Evolutionary conservation across 2,888 invertebrate species (phyloP).

Genomic region (Holacanthella duospinosa): DNA sequence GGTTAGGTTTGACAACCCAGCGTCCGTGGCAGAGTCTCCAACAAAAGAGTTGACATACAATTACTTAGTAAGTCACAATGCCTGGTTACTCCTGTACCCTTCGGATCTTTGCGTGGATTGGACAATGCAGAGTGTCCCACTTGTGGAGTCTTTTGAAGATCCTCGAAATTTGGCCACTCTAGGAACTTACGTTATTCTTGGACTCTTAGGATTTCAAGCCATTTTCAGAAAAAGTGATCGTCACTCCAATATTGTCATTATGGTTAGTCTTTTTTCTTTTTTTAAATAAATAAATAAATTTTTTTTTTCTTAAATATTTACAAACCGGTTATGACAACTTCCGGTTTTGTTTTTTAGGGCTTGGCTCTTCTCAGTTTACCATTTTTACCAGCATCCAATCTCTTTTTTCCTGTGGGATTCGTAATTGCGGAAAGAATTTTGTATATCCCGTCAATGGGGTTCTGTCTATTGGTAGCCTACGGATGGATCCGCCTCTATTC

Average conservation of each 20-base stretch:
- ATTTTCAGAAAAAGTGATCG: slow-evolving; percentile 48
- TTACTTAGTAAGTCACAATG: slow-evolving; percentile 80
- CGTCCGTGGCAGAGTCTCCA: slow-evolving; percentile 75
- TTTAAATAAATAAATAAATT: too few relatives aligned
- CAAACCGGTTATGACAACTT: too few relatives aligned
- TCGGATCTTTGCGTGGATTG: slow-evolving; percentile 87
- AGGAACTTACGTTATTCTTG: slow-evolving; percentile 50
- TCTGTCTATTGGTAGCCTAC: slow-evolving; percentile 81
- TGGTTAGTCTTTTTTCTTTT: slow-evolving; percentile 48
- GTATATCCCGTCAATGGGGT: slow-evolving; percentile 96
- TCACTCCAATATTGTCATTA: slow-evolving; percentile 56
- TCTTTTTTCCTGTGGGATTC: slow-evolving; percentile 96
- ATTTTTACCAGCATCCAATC: slow-evolving; percentile 89
- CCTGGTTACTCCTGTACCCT: slow-evolving; percentile 80
- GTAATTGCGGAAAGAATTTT: slow-evolving; percentile 91
- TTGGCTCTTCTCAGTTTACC: slow-evolving; percentile 77
- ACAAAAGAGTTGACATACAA: slow-evolving; percentile 81
- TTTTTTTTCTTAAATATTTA: too few relatives aligned
- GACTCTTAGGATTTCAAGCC: slow-evolving; percentile 37
- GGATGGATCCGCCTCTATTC: slow-evolving; percentile 60
- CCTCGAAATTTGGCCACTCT: slow-evolving; percentile 69
- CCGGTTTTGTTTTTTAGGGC: too few relatives aligned
- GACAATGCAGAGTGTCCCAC: slow-evolving; percentile 93
- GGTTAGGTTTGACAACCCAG: slow-evolving; percentile 87
- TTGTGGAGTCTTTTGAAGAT: slow-evolving; percentile 69